Base-by-base conservation (phyloP, 92 coral and sea anemone species). In the Epizoanthus stellaris region DNA sequence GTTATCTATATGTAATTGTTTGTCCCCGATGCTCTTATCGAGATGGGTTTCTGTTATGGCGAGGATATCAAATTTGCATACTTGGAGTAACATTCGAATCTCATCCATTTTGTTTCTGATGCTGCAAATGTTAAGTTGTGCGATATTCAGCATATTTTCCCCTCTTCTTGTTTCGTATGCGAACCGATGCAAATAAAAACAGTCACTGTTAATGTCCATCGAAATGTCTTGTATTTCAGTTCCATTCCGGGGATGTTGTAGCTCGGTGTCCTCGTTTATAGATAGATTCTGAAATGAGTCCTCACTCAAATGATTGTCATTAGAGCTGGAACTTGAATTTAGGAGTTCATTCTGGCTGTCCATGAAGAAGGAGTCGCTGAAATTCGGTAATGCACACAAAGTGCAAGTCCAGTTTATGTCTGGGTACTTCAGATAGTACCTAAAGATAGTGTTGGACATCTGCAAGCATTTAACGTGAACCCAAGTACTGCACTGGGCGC, bases 31-130 rank as follows among this genome's bases (percentile, higher is more conserved):
- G 80, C 80, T 82, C 77, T 61, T 77, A 40, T 73, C 54, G 42
- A 82, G 74, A 63, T 75, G 87, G 8, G 74, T 45, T 76, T 89
- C 85, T 30, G 91, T 84, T 53, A 88, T 88, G 49, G 82, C 74
- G n/a, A 89, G 62, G 36, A 89, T 84, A 53, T 85, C 88, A 62
- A 85, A 61, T 45, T 67, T 77, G 70, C 88, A 80, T 5, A 70
- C 80, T 39, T 49, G 52, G 38, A 82, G 69, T 60, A 83, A 70
- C 38, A 76, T 3, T 73, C 62, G 59, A 38, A 82, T 42, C 56
- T 82, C 79, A 5, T 65, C 84, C 9, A 82, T 52, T 72, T 77
- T 88, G 60, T 70, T 88, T 52, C 38, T 82, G 47, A 87, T 59
- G 65, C 91, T 74, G 68, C 91, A 43, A 67, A 81, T 81, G 39